phyloP scores from a whole-genome alignment of 2,797 vertebrate genomes.

The Argya squamiceps region DNA sequence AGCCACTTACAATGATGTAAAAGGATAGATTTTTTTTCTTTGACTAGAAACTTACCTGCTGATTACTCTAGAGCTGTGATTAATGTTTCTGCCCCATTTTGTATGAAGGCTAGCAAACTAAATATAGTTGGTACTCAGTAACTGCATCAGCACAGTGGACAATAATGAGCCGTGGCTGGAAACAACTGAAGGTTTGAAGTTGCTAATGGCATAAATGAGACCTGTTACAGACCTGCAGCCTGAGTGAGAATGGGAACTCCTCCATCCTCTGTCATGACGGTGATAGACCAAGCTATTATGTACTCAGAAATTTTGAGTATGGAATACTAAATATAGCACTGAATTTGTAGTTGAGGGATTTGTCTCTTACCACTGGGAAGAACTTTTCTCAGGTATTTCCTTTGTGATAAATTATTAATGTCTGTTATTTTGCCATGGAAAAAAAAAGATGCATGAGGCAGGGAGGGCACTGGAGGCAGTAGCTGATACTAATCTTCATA shows the following conservation, averaged over 20 bases:
- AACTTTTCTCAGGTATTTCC: neutral
- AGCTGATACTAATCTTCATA: neutral
- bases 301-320: neutral
- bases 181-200: neutral
- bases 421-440: neutral
- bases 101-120: conserved; percentile 54
- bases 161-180: neutral
- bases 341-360: neutral
- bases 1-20: conserved; percentile 26
- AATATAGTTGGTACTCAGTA: conserved; percentile 54
- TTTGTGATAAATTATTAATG: neutral
- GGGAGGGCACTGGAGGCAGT: neutral
- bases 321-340: neutral
- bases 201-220: neutral
- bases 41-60: conserved; percentile 64
- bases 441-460: neutral
- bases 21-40: conserved; percentile 15
- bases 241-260: neutral
- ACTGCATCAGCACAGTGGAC: neutral
- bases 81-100: conserved; percentile 55
- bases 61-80: conserved; percentile 73
- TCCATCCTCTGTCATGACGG: neutral
- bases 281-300: neutral
- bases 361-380: neutral
- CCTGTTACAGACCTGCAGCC: neutral